Percentiles rank a stretch among this genome's conserved stretches.
These are phyloP conservation scores for Nerophis lumbriciformis DNA, from an alignment of 2,113 vertebrate species.

Conservation along the genomic window DNA sequence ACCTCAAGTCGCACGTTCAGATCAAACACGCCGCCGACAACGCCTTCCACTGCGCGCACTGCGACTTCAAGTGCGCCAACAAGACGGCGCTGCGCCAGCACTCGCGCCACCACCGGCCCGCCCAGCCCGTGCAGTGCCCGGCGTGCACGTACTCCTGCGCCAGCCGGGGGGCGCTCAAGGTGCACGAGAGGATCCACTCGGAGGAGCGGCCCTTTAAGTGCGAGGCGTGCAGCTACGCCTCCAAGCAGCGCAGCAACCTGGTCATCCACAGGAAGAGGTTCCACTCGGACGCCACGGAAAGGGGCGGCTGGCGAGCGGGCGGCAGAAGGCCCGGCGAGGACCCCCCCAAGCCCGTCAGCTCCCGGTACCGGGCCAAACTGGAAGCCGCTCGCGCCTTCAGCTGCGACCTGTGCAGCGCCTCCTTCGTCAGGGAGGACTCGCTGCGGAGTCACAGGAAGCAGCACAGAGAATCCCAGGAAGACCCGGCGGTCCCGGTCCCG, in stretches of 20 bases:
- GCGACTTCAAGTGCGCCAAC: constrained; percentile 87
- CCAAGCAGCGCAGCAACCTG: constrained; percentile 93
- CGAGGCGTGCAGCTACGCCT: constrained; percentile 82
- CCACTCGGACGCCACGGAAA: constrained; percentile 72
- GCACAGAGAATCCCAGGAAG: constrained; percentile 70
- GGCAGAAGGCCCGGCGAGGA: constrained; percentile 48
- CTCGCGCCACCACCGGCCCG: constrained; percentile 80
- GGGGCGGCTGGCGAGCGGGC: constrained; percentile 29
- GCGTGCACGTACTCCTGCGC: constrained; percentile 91
- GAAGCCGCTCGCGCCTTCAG: constrained; percentile 86
- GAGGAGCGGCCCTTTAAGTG: constrained; percentile 91
- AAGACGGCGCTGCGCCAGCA: constrained; percentile 87
- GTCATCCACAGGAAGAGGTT: constrained; percentile 87
- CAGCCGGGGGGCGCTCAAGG: constrained; percentile 87
- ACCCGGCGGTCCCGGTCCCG: constrained; percentile 61
- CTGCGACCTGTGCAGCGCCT: constrained; percentile 83
- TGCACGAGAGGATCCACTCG: constrained; percentile 88
- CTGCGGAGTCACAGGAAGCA: constrained; percentile 92
- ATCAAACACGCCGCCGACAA: constrained; percentile 85
- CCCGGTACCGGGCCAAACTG: constrained; percentile 82
- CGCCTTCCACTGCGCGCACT: constrained; percentile 81
- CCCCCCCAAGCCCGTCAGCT: constrained; percentile 60
- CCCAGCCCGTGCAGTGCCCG: constrained; percentile 82
- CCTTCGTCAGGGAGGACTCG: constrained; percentile 92
- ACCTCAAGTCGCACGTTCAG: constrained; percentile 91